Conservation (phyloP, 2,888 invertebrate species). For the Sceliomorpha sp. region DNA sequence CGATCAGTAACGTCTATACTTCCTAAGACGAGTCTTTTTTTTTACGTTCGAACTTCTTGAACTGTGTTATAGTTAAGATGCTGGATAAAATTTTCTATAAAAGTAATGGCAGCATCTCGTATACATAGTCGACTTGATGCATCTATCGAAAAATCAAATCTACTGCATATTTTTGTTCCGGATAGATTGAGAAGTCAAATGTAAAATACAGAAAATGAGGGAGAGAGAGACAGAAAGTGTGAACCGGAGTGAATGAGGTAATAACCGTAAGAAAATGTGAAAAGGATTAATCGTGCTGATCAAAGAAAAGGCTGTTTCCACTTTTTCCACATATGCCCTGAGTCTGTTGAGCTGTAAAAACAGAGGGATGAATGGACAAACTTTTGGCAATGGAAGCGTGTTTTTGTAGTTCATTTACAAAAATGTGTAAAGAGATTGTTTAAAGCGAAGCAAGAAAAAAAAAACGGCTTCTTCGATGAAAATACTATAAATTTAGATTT, state of each 20-base stretch:
- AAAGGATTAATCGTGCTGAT: conserved; percentile 3
- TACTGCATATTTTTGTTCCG: conserved; percentile 11
- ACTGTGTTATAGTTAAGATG: conserved; percentile 18
- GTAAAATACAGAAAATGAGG: conserved; percentile 1
- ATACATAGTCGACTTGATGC: conserved; percentile 2
- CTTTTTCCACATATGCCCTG: conserved; percentile 12
- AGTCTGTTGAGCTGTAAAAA: conserved; percentile 27
- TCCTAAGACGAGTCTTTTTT: conserved; percentile 12
- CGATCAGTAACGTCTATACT: too few species aligned
- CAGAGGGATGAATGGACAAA: not conserved
- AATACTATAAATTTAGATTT: too few species aligned
- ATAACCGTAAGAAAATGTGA: conserved; percentile 1
- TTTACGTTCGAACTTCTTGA: conserved; percentile 22
- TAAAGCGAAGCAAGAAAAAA: too few species aligned
- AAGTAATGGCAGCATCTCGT: conserved; percentile 9
- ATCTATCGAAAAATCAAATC: conserved; percentile 2
- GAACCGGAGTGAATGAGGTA: conserved; percentile 1
- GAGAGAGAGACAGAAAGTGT: conserved; percentile 5
- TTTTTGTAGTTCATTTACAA: conserved; percentile 15
- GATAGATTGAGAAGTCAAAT: conserved; percentile 9
- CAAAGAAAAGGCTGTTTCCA: conserved; percentile 21
- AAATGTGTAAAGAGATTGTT: too few species aligned
- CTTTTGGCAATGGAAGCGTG: conserved; percentile 9
- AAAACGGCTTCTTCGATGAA: too few species aligned
- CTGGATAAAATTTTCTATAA: conserved; percentile 9